Percentiles rank a stretch among this genome's conserved stretches.
Evolutionary conservation across 2,888 invertebrate species (phyloP).

Genomic region (Keiferia lycopersicella): DNA sequence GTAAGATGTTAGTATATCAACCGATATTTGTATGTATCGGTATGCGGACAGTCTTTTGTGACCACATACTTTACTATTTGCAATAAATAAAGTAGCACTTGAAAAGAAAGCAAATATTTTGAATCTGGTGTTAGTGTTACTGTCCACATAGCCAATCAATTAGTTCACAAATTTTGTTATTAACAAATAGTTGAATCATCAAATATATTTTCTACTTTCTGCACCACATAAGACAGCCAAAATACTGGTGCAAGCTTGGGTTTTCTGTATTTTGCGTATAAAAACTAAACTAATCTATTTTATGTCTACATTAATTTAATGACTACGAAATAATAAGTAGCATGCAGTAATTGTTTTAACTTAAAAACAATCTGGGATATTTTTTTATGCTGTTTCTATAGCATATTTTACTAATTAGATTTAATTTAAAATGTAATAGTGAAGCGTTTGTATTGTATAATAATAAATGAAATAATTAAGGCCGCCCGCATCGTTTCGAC

Average conservation of each 20-base stretch:
- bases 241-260: slow-evolving; percentile 70
- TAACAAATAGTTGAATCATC: slow-evolving; percentile 77
- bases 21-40: not conserved
- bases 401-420: too few relatives aligned
- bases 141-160: slow-evolving; percentile 6
- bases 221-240: slow-evolving; percentile 61
- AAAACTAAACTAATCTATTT: not conserved
- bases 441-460: too few relatives aligned
- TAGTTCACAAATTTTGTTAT: not conserved
- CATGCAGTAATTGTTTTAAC: too few relatives aligned
- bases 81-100: not conserved
- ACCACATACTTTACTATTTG: not conserved
- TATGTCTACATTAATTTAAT: not conserved
- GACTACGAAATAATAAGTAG: too few relatives aligned
- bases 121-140: not conserved
- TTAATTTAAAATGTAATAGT: too few relatives aligned
- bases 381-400: too few relatives aligned
- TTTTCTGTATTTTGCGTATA: slow-evolving; percentile 40
- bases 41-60: slow-evolving; percentile 2
- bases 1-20: slow-evolving; percentile 1
- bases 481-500: too few relatives aligned
- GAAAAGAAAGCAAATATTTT: not conserved
- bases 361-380: too few relatives aligned
- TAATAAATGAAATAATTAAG: too few relatives aligned
- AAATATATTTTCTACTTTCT: slow-evolving; percentile 73